These are phyloP conservation scores for Gymnothorax reevesii DNA, from an alignment of 2,797 vertebrate species.

Conservation along the genomic window DNA sequence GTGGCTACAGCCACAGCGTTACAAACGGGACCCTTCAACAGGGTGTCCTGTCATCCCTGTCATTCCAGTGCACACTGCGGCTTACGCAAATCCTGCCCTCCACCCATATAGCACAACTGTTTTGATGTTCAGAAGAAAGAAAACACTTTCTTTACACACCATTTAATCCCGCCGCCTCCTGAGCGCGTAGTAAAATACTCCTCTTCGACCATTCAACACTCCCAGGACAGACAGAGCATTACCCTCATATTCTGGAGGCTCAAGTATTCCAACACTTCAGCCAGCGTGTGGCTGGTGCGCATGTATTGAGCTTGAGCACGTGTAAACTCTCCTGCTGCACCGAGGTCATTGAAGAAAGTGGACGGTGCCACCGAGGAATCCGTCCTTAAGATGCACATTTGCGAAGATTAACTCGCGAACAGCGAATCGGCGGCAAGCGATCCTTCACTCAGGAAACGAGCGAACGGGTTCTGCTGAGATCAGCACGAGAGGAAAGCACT, in stretches of 20 bases:
- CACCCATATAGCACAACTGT: not conserved
- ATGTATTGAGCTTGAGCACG: not conserved
- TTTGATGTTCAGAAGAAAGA: not conserved
- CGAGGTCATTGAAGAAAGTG: not conserved
- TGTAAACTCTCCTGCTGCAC: not conserved
- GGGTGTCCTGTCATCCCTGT: not conserved
- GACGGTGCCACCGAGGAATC: not conserved
- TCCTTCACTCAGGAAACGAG: not conserved
- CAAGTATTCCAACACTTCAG: not conserved
- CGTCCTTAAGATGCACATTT: not conserved
- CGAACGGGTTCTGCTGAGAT: not conserved
- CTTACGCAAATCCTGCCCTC: not conserved
- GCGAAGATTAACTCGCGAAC: not conserved
- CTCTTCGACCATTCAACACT: not conserved
- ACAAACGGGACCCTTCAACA: not conserved
- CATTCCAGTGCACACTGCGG: not conserved
- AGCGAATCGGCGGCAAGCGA: not conserved
- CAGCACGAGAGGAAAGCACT: conserved; percentile 9
- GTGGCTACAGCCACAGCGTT: conserved; percentile 21
- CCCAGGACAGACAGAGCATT: not conserved
- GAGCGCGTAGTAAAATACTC: not conserved
- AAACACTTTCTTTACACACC: not conserved
- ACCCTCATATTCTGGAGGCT: not conserved
- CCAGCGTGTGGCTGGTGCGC: not conserved
- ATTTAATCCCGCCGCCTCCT: not conserved